phyloP scores from a whole-genome alignment of 53 echinoderm and acorn worm species.

The Holothuria leucospilota region DNA sequence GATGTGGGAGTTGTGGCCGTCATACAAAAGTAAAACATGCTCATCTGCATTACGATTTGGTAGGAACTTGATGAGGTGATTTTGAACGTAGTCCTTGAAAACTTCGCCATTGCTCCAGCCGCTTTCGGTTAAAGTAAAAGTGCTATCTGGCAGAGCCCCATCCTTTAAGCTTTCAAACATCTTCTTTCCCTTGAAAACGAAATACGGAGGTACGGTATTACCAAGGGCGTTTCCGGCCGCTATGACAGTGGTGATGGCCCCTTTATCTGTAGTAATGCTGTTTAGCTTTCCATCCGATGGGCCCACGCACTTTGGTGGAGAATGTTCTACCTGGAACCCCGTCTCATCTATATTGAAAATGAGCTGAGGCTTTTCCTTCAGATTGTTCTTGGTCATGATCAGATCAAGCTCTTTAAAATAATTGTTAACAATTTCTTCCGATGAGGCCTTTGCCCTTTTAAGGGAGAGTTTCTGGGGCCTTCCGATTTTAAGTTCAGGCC shows the following conservation, averaged over 20 bases:
- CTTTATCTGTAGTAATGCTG: constrained; percentile 9
- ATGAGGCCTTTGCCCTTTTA: constrained; percentile 43
- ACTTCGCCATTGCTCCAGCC: neutral
- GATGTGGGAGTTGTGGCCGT: neutral
- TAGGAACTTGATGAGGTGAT: no score
- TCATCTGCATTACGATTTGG: neutral
- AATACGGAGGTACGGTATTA: constrained; percentile 42
- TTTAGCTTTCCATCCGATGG: neutral
- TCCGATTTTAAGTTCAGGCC: constrained; percentile 37
- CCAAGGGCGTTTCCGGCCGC: constrained; percentile 49
- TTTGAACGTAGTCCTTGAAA: no score
- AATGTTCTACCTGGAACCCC: constrained; percentile 25
- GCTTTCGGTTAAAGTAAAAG: neutral
- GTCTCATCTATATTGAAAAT: constrained; percentile 36
- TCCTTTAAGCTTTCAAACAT: no score
- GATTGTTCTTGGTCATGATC: constrained; percentile 12
- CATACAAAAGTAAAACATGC: neutral
- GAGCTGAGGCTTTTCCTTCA: constrained; percentile 25
- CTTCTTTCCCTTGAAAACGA: constrained; percentile 52
- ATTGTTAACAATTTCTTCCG: constrained; percentile 7
- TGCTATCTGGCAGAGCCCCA: no score
- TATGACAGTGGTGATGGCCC: constrained; percentile 46
- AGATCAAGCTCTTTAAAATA: constrained; percentile 37
- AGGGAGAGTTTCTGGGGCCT: constrained; percentile 9
- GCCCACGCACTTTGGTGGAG: constrained; percentile 27